Conservation (phyloP, 2,888 invertebrate species). For the Drosophila recens region DNA sequence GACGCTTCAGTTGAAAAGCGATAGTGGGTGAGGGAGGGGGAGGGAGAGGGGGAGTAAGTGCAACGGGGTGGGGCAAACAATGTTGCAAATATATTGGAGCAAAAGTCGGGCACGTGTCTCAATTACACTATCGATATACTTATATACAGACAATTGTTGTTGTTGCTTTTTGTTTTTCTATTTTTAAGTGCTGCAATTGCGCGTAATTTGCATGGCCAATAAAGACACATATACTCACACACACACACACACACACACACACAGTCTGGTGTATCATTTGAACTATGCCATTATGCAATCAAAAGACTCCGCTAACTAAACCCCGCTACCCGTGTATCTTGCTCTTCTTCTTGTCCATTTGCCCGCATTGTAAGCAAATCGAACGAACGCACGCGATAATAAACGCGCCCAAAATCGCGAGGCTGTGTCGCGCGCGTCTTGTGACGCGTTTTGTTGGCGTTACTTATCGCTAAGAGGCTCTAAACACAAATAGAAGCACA, state of each 20-base stretch:
- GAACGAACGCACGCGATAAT: slow-evolving; percentile 65
- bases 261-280: slow-evolving; percentile 6
- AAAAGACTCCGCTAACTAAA: slow-evolving; percentile 3
- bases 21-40: too few species aligned
- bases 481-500: slow-evolving; percentile 4
- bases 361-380: slow-evolving; percentile 46
- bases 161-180: background rate
- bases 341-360: background rate
- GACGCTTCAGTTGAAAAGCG: slow-evolving; percentile 15
- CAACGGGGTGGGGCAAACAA: background rate
- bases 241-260: background rate
- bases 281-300: slow-evolving; percentile 62
- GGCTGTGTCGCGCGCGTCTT: slow-evolving; percentile 38
- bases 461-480: slow-evolving; percentile 25
- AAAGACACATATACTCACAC: slow-evolving; percentile 24
- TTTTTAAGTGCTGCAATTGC: slow-evolving; percentile 51
- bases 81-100: slow-evolving; percentile 18
- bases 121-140: slow-evolving; percentile 8
- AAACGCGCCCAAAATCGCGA: slow-evolving; percentile 42
- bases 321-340: background rate
- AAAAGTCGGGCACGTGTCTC: slow-evolving; percentile 33
- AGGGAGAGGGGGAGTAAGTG: background rate
- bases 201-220: slow-evolving; percentile 64
- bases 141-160: background rate
- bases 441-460: slow-evolving; percentile 22